These are phyloP conservation scores for Psammodynastes pulverulentus DNA, from an alignment of 2,113 vertebrate species.

Conservation along the genomic window DNA sequence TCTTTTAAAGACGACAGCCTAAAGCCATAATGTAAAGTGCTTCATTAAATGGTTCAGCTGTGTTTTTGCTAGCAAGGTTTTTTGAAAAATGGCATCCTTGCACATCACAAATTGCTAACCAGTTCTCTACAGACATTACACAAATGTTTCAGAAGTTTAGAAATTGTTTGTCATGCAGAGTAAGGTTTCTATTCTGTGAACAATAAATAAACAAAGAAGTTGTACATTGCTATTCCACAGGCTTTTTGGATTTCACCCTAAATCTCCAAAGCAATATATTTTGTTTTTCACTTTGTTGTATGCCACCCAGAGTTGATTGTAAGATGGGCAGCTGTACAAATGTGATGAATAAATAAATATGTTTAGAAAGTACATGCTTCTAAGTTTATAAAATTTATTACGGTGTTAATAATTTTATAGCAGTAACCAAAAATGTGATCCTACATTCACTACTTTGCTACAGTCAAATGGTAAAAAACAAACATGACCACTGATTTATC, in stretches of 20 bases:
- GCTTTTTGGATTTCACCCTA: background rate
- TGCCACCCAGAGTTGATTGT: background rate
- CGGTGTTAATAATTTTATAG: background rate
- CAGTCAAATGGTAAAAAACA: background rate
- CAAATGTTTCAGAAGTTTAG: conserved; percentile 9
- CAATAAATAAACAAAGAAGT: background rate
- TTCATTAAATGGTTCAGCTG: background rate
- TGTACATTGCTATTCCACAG: background rate
- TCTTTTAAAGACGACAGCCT: background rate
- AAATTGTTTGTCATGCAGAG: background rate
- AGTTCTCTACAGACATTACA: background rate
- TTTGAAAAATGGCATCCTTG: background rate
- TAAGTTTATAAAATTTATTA: background rate
- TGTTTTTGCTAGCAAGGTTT: background rate
- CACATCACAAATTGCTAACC: background rate
- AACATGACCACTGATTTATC: background rate
- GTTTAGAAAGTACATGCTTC: background rate
- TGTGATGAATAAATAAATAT: background rate
- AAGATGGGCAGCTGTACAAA: background rate
- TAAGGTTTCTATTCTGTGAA: background rate
- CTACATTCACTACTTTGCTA: background rate
- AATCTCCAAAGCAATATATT: background rate
- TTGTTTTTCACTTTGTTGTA: background rate
- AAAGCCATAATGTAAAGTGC: background rate
- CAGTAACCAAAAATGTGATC: background rate